A percentile compares a stretch with the other conserved stretches of the same genome.
These are phyloP conservation scores for Glaucomys volans DNA, from an alignment of 2,113 vertebrate genomes.

Conservation along the genomic window DNA sequence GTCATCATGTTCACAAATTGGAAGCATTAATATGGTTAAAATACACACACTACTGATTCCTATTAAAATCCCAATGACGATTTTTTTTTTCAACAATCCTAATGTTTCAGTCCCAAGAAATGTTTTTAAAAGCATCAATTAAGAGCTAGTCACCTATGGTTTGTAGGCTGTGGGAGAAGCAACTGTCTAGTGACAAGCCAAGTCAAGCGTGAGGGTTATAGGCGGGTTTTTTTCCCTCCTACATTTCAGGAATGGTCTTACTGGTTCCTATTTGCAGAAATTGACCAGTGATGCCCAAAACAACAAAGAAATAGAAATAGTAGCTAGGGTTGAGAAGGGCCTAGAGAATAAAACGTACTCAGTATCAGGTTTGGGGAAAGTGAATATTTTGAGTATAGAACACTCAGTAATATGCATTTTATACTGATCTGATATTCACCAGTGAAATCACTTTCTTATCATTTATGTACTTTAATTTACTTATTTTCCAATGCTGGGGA, in stretches of 20 bases:
- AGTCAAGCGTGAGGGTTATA: background rate
- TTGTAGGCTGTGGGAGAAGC: background rate
- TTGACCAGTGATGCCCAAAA: no score
- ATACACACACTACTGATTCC: background rate
- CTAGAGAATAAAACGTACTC: background rate
- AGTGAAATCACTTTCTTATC: background rate
- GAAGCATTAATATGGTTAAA: background rate
- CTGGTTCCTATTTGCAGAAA: slow-evolving; percentile 25
- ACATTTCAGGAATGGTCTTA: slow-evolving; percentile 1
- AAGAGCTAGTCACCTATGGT: background rate
- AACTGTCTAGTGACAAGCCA: background rate
- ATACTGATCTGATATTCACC: background rate
- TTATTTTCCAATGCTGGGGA: background rate
- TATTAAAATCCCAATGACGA: background rate
- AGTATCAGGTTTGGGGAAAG: background rate
- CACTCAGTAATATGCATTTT: background rate
- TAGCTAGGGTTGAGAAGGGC: background rate
- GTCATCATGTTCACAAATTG: background rate
- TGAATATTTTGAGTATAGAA: slow-evolving; percentile 24
- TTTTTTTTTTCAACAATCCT: background rate
- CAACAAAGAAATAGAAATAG: background rate
- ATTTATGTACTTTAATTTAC: slow-evolving; percentile 34
- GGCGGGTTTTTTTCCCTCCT: background rate
- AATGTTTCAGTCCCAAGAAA: background rate
- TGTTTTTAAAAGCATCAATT: background rate